These are phyloP conservation scores for Brienomyrus brachyistius DNA, from an alignment of 2,113 vertebrate genomes.

Conservation along the genomic window DNA sequence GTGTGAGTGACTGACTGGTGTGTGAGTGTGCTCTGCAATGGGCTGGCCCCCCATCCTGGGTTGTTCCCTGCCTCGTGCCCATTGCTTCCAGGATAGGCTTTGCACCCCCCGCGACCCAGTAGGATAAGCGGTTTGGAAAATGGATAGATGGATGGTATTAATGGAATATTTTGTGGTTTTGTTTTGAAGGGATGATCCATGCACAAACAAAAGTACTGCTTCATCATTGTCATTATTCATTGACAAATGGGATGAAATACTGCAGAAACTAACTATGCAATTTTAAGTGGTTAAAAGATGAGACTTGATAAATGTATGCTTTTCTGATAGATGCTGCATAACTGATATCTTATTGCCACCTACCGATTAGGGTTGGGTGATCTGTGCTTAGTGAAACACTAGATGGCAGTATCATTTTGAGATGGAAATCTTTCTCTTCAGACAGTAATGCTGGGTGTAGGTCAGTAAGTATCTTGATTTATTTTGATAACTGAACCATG, in stretches of 20 bases:
- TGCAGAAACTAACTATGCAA: neutral
- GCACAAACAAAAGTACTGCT: neutral
- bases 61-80: no score
- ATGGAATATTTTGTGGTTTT: neutral
- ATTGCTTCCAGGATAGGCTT: no score
- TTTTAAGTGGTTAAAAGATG: neutral
- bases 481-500: neutral
- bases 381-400: slow-evolving; percentile 14
- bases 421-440: slow-evolving; percentile 42
- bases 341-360: neutral
- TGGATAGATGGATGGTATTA: neutral
- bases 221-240: neutral
- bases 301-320: neutral
- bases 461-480: neutral
- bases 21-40: no score
- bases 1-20: no score
- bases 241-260: neutral
- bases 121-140: no score
- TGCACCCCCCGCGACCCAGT: no score
- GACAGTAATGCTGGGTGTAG: slow-evolving; percentile 5
- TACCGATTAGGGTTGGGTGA: neutral
- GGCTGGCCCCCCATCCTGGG: no score
- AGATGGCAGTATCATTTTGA: slow-evolving; percentile 48
- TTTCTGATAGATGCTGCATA: neutral
- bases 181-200: neutral